phyloP scores from a whole-genome alignment of 2,797 vertebrate species.

The Phataginus tetradactyla region DNA sequence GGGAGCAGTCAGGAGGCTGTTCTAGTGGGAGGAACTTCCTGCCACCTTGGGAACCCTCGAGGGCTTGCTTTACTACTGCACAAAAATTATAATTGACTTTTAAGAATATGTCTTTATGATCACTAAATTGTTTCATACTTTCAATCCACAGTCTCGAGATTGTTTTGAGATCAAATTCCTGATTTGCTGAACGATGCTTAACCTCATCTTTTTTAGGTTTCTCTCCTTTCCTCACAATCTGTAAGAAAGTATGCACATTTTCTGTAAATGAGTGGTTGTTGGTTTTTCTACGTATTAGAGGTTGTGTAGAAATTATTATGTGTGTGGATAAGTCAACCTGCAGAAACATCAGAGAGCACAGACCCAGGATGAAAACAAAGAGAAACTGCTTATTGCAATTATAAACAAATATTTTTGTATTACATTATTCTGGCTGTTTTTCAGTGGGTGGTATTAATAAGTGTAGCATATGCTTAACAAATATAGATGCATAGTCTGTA shows the following conservation, averaged over 20 bases:
- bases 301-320: background rate
- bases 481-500: background rate
- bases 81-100: conserved; percentile 12
- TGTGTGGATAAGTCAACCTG: background rate
- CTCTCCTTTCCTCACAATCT: background rate
- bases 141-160: background rate
- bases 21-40: background rate
- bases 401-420: background rate
- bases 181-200: background rate
- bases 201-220: background rate
- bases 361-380: background rate
- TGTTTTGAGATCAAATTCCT: background rate
- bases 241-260: background rate
- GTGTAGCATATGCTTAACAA: background rate
- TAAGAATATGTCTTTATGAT: background rate
- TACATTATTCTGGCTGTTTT: background rate
- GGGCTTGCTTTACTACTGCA: background rate
- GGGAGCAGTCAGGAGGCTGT: background rate
- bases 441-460: background rate
- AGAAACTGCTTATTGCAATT: background rate
- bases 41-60: background rate
- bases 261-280: background rate
- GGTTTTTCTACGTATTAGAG: background rate
- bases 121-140: background rate
- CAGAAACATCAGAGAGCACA: background rate